These are phyloP conservation scores for Tapirus indicus DNA, from an alignment of 2,797 vertebrate genomes.

Conservation along the genomic window DNA sequence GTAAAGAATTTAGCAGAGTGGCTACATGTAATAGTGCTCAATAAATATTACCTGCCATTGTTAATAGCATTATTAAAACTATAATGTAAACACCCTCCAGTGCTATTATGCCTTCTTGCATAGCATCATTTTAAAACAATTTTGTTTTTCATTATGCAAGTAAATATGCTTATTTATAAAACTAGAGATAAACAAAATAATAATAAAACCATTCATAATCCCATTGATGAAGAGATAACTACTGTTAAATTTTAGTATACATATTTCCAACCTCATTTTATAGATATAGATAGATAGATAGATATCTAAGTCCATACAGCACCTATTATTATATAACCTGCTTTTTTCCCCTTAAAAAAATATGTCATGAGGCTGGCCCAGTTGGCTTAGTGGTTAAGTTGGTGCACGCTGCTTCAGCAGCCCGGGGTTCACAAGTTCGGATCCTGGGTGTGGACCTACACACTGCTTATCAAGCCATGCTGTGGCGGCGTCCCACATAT, in stretches of 20 bases:
- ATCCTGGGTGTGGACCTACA: too few relatives aligned
- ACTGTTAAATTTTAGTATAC: neutral
- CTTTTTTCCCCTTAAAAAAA: neutral
- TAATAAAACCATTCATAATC: neutral
- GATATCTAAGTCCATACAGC: neutral
- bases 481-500: too few relatives aligned
- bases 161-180: conserved; percentile 26
- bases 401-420: too few relatives aligned
- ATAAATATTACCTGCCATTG: neutral
- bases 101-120: neutral
- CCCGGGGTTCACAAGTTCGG: too few relatives aligned
- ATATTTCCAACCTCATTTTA: neutral
- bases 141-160: conserved; percentile 38
- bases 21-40: fast-evolving
- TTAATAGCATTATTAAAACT: neutral
- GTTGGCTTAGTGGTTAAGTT: too few relatives aligned
- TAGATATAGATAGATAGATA: too few relatives aligned
- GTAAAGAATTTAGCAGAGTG: neutral
- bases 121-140: neutral
- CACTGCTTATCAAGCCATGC: too few relatives aligned
- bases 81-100: neutral
- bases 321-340: neutral
- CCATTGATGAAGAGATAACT: neutral
- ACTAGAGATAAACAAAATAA: neutral
- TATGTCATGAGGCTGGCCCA: too few relatives aligned